A percentile compares a stretch with the other conserved stretches of the same genome.
phyloP scores from a whole-genome alignment of 2,113 vertebrate species.

The Climacteris rufus region DNA sequence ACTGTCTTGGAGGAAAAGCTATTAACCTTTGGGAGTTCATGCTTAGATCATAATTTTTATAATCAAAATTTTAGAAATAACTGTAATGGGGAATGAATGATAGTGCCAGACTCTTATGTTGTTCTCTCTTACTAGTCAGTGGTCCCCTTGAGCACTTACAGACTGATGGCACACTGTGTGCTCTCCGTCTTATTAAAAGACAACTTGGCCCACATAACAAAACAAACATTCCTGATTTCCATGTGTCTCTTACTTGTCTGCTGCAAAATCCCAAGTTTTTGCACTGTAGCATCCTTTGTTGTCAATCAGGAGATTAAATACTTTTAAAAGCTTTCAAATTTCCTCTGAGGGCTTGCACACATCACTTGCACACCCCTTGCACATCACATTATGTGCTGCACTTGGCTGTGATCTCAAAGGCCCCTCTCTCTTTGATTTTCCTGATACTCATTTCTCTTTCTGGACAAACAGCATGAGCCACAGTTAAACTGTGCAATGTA shows the following conservation, averaged over 20 bases:
- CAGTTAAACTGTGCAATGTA: slow-evolving; percentile 24
- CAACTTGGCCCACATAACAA: background rate
- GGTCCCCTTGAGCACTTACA: background rate
- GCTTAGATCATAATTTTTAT: background rate
- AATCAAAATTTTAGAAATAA: background rate
- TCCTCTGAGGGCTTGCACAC: slow-evolving; percentile 14
- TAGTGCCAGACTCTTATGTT: background rate
- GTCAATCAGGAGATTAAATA: slow-evolving; percentile 54
- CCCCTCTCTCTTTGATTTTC: slow-evolving; percentile 47
- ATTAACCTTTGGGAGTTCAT: background rate
- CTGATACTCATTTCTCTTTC: slow-evolving; percentile 48
- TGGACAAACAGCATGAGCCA: slow-evolving; percentile 9
- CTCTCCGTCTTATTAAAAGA: background rate
- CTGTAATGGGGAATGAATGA: background rate
- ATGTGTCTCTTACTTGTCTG: background rate
- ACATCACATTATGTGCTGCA: slow-evolving; percentile 41
- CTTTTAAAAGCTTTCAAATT: slow-evolving; percentile 50
- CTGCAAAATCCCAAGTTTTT: background rate
- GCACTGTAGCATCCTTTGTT: background rate
- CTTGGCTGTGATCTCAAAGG: slow-evolving; percentile 60
- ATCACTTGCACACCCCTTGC: background rate
- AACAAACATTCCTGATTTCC: background rate
- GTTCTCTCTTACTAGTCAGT: background rate
- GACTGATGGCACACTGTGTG: background rate
- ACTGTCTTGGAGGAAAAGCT: background rate